Evolutionary conservation across 2,113 vertebrate species (phyloP).

Genomic region (Austrofundulus limnaeus): DNA sequence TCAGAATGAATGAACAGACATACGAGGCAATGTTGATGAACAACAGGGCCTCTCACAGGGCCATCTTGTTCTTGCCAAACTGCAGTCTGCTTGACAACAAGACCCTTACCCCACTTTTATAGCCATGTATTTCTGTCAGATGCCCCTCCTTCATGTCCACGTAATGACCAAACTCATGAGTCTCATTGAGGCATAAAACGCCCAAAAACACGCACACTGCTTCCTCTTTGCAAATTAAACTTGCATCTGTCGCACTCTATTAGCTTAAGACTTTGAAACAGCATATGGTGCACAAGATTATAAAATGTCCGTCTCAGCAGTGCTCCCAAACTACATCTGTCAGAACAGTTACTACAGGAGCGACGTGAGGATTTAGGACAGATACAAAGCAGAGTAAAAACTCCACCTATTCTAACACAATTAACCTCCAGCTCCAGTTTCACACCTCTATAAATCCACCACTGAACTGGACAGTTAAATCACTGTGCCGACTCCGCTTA

Average conservation of each 20-base stretch:
- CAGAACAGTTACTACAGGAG: conserved; percentile 50
- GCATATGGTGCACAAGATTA: conserved; percentile 76
- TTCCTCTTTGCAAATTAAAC: conserved; percentile 38
- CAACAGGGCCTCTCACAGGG: conserved; percentile 53
- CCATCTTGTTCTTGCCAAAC: conserved; percentile 56
- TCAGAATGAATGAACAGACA: conserved; percentile 48
- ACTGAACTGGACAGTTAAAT: conserved; percentile 24
- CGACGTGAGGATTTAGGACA: conserved; percentile 56
- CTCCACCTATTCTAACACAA: conserved; percentile 2
- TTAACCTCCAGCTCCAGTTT: neutral
- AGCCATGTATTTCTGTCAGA: conserved; percentile 53
- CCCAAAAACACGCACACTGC: conserved; percentile 15
- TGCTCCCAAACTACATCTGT: conserved; percentile 52
- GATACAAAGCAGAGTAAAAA: conserved; percentile 45
- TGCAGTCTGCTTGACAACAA: conserved; percentile 55
- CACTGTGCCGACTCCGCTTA: neutral
- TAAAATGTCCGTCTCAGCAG: conserved; percentile 63
- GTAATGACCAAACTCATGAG: conserved; percentile 15
- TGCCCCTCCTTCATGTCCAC: conserved; percentile 38
- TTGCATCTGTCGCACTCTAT: conserved; percentile 17
- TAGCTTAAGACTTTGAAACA: conserved; percentile 50
- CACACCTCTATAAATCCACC: neutral
- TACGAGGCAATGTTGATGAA: conserved; percentile 31
- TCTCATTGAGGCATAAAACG: neutral
- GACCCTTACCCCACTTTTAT: conserved; percentile 36